A percentile compares a stretch with the other conserved stretches of the same genome.
Evolutionary conservation across 2,888 invertebrate genomes (phyloP).

Genomic region (Candidula unifasciata): DNA sequence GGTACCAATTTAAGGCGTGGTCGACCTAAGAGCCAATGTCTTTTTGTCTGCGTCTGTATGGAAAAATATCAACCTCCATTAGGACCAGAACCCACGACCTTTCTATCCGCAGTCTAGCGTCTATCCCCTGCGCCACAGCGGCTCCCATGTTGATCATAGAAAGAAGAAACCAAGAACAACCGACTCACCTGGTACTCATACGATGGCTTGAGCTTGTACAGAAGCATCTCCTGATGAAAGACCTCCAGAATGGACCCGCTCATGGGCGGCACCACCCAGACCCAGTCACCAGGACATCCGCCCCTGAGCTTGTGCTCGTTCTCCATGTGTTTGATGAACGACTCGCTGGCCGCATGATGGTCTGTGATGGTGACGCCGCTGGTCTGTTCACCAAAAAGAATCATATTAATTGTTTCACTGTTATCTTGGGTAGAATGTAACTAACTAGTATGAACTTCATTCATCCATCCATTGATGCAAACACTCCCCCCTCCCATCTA

Average conservation of each 20-base stretch:
- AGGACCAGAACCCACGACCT: too few relatives aligned
- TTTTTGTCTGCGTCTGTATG: too few relatives aligned
- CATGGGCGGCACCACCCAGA: conserved; percentile 80
- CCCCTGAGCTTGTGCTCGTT: conserved; percentile 82
- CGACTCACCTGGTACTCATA: conserved; percentile 91
- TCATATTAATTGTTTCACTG: neutral
- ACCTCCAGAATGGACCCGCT: conserved; percentile 80
- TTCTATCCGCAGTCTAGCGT: too few relatives aligned
- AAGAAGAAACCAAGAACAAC: too few relatives aligned
- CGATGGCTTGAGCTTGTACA: conserved; percentile 79
- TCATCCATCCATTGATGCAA: too few relatives aligned
- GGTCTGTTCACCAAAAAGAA: conserved; percentile 83
- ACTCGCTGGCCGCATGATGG: conserved; percentile 94
- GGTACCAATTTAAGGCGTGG: too few relatives aligned
- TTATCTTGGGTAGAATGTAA: too few relatives aligned
- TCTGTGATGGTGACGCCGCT: conserved; percentile 95
- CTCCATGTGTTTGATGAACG: conserved; percentile 87
- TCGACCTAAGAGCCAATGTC: too few relatives aligned
- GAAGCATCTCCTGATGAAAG: conserved; percentile 80
- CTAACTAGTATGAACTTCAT: too few relatives aligned
- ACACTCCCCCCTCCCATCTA: neutral
- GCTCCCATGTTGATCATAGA: too few relatives aligned
- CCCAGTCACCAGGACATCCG: conserved; percentile 90
- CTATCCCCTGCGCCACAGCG: too few relatives aligned
- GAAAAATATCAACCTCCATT: too few relatives aligned